These are phyloP conservation scores for Phalloptychus januarius DNA, from an alignment of 2,797 vertebrate genomes.

Conservation along the genomic window DNA sequence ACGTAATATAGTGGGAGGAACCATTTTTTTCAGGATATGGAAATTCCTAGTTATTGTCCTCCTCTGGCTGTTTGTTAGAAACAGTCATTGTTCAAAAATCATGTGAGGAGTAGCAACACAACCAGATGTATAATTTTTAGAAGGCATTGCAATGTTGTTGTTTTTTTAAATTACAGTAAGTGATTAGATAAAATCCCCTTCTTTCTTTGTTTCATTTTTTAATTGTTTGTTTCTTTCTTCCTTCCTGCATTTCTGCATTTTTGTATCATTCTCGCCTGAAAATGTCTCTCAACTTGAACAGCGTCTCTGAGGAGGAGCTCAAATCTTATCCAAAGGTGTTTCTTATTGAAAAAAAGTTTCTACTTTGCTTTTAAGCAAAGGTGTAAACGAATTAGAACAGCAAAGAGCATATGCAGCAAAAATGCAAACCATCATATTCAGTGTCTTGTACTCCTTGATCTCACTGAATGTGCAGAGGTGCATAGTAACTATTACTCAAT, in stretches of 20 bases:
- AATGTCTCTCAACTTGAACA: neutral
- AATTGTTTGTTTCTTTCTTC: too few species aligned
- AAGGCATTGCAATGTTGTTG: neutral
- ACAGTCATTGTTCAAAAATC: neutral
- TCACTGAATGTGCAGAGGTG: neutral
- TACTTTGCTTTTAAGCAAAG: neutral
- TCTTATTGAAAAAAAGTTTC: neutral
- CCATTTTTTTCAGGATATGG: neutral
- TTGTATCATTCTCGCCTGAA: neutral
- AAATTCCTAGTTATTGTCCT: neutral
- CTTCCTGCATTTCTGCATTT: too few species aligned
- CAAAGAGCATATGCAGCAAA: neutral
- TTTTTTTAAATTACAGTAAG: neutral
- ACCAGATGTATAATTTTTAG: neutral
- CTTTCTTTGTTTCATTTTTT: too few species aligned
- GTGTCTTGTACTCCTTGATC: too few species aligned
- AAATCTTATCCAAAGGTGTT: neutral
- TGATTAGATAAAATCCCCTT: neutral
- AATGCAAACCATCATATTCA: neutral
- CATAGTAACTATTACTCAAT: too few species aligned
- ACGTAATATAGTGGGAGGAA: neutral
- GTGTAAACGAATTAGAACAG: neutral
- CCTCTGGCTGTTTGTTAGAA: neutral
- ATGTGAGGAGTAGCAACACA: neutral
- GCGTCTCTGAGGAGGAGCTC: neutral